Percentiles rank a stretch among this genome's conserved stretches.
These are phyloP conservation scores for Lobophora halterata DNA, from an alignment of 2,888 invertebrate species.

Conservation along the genomic window DNA sequence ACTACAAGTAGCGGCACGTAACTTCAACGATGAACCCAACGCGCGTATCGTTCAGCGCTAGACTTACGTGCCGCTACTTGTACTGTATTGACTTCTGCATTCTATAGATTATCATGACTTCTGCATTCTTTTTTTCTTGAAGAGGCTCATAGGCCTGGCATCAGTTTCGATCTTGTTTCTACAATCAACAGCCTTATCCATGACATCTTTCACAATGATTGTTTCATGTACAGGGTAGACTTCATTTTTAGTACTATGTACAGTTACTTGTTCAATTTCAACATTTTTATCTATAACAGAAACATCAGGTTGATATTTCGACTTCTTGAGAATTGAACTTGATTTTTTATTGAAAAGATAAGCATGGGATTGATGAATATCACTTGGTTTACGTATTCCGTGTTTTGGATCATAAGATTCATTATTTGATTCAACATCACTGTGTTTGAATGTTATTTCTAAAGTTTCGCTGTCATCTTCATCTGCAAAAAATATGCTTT, in stretches of 20 bases:
- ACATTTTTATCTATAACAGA: constrained; percentile 18
- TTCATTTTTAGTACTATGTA: constrained; percentile 6
- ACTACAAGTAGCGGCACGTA: too few species aligned
- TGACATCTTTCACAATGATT: constrained; percentile 60
- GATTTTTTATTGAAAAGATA: constrained; percentile 46
- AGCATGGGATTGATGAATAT: constrained; percentile 60
- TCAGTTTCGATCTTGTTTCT: constrained; percentile 36
- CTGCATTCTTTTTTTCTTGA: constrained; percentile 63
- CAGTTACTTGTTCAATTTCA: constrained; percentile 3
- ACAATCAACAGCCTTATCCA: constrained; percentile 45
- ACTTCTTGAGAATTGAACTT: constrained; percentile 66
- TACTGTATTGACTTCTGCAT: too few species aligned
- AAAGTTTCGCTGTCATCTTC: constrained; percentile 62
- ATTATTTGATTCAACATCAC: constrained; percentile 41
- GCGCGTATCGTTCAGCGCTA: too few species aligned
- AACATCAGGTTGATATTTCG: constrained; percentile 42
- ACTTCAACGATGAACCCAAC: too few species aligned
- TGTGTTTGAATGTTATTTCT: constrained; percentile 62
- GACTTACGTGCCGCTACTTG: too few species aligned
- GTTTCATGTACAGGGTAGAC: constrained; percentile 32
- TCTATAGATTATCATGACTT: constrained; percentile 37
- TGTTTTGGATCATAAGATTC: constrained; percentile 46
- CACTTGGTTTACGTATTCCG: constrained; percentile 68
- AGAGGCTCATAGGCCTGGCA: constrained; percentile 61
- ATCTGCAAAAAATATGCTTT: constrained; percentile 65